Base-by-base conservation (phyloP, 2,888 invertebrate species). In the Allacma fusca region DNA sequence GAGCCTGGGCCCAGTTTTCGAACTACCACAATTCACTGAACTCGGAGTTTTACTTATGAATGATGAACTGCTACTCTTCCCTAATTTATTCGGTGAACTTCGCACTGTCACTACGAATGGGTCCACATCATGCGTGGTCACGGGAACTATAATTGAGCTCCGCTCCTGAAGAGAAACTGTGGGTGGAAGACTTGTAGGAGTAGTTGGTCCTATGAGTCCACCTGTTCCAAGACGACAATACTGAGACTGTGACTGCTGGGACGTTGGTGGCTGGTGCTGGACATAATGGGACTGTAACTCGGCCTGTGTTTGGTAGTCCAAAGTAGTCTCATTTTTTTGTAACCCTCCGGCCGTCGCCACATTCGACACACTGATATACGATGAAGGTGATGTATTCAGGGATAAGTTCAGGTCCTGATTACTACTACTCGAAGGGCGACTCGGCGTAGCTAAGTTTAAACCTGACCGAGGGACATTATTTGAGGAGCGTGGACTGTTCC, bases 21-120 rank as follows among this genome's bases (percentile, higher is more conserved):
- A 74, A 69, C 72, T 69, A 19, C 72, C 40, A 44, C 72, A 62
- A 23, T 59, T 50, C 23, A 34, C 77, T n/a, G 71, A 78, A 21
- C 70, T 44, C 19, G 78, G 76, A 21, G 77, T 80, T 29, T 78
- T 77, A 9, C 80, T 79, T 19, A 80, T 78, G 68, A 81, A 80
- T 12, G 80, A 79, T n/a, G 81, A 80, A 44, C 75, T 77, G 77
- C 81, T 83, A 77, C 81, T 83, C 70, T 83, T 83, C 7, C 80
- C 80, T 57, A 83, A 73, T 79, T 81, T 82, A 62, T 79, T 82
- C 16, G 83, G 82, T 12, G 83, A 83, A 71, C 67, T 80, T 64
- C 83, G 71, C 24, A 83, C 83, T 44, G 83, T 83, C 62, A 83
- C 83, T 12, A 82, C 78, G 34, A 81, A 83, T 26, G 82, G 83